Evolutionary conservation across 2,888 invertebrate genomes (phyloP).

Genomic region (Microctonus aethiopoides): DNA sequence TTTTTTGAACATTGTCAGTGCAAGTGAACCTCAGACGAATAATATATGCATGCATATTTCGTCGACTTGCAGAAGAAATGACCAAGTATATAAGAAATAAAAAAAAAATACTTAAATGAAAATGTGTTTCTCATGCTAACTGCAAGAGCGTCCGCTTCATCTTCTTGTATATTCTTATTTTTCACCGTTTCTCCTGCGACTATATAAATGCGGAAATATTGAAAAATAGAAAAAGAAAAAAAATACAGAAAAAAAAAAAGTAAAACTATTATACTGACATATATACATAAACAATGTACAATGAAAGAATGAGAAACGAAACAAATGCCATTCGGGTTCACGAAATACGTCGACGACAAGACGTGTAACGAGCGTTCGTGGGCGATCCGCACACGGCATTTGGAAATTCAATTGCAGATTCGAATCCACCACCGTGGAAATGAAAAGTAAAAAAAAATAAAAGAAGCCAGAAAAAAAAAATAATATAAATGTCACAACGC

Average conservation of each 20-base stretch:
- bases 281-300: background rate
- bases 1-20: too few species aligned
- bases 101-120: background rate
- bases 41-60: background rate
- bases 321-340: constrained; percentile 30
- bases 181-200: background rate
- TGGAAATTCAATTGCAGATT: constrained; percentile 51
- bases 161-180: background rate
- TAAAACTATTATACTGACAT: constrained; percentile 11
- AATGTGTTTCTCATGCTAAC: background rate
- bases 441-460: background rate
- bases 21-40: too few species aligned
- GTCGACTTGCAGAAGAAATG: too few species aligned
- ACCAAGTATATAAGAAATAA: background rate
- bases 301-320: constrained; percentile 36
- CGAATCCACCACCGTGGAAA: constrained; percentile 4
- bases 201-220: background rate
- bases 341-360: constrained; percentile 33
- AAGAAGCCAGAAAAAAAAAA: background rate
- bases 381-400: constrained; percentile 38
- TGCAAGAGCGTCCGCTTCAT: background rate
- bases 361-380: constrained; percentile 47
- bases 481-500: constrained; percentile 55
- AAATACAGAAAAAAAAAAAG: background rate
- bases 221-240: background rate